These are phyloP conservation scores for Acleris literana DNA, from an alignment of 2,888 invertebrate genomes.

Conservation along the genomic window DNA sequence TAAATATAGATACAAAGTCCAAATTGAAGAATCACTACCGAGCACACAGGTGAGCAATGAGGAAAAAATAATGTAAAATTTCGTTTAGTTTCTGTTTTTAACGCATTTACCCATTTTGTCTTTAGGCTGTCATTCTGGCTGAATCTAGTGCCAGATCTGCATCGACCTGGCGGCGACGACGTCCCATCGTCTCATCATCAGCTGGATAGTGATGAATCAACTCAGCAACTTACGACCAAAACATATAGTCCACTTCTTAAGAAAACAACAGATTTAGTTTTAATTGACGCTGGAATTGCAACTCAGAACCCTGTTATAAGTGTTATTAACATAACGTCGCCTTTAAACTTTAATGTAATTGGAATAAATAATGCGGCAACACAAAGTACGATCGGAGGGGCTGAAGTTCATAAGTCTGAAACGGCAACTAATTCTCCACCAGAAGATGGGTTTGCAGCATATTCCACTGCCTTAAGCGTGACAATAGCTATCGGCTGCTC, in stretches of 20 bases:
- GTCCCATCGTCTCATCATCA: slow-evolving; percentile 93
- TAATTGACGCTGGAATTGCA: slow-evolving; percentile 70
- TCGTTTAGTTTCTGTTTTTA: not conserved
- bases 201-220: slow-evolving; percentile 88
- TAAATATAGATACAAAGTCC: slow-evolving; percentile 95
- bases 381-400: slow-evolving; percentile 56
- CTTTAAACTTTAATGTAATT: slow-evolving; percentile 70
- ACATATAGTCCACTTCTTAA: slow-evolving; percentile 83
- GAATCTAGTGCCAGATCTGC: slow-evolving; percentile 95
- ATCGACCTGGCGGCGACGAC: slow-evolving; percentile 93
- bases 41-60: slow-evolving; percentile 86
- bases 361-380: slow-evolving; percentile 66
- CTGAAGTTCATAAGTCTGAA: slow-evolving; percentile 70
- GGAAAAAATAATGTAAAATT: no score
- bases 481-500: slow-evolving; percentile 98
- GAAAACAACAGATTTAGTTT: slow-evolving; percentile 79
- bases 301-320: slow-evolving; percentile 70
- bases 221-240: slow-evolving; percentile 79
- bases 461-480: slow-evolving; percentile 95
- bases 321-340: slow-evolving; percentile 72
- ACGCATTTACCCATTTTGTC: slow-evolving; percentile 41
- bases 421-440: slow-evolving; percentile 83
- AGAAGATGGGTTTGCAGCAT: slow-evolving; percentile 95
- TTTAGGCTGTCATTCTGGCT: slow-evolving; percentile 95
- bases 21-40: slow-evolving; percentile 96